Evolutionary conservation across 2,888 invertebrate genomes (phyloP).

Genomic region (Papilio gigon): DNA sequence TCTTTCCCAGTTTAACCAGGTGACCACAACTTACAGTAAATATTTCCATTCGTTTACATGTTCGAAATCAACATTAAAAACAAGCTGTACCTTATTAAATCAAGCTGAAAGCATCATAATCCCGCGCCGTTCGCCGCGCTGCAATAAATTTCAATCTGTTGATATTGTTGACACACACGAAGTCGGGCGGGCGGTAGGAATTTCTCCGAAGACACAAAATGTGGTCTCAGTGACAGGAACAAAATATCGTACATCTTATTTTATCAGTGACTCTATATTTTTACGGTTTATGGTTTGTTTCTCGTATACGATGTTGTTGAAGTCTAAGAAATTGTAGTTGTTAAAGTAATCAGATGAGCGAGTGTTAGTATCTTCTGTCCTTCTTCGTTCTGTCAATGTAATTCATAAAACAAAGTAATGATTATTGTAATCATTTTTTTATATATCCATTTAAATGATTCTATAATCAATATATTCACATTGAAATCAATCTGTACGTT

Average conservation of each 20-base stretch:
- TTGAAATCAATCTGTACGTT: too few species aligned
- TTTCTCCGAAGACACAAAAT: conserved; percentile 36
- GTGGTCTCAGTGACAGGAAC: conserved; percentile 34
- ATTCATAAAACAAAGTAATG: background rate
- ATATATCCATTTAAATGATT: too few species aligned
- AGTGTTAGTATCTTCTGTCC: too few species aligned
- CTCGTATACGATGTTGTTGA: background rate
- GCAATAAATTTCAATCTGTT: conserved; percentile 41
- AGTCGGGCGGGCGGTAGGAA: conserved; percentile 33
- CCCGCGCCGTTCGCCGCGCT: conserved; percentile 23
- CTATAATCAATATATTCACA: too few species aligned
- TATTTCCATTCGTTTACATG: background rate
- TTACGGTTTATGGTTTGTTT: conserved; percentile 22
- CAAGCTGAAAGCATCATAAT: conserved; percentile 38
- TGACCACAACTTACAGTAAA: too few species aligned
- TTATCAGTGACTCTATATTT: conserved; percentile 24
- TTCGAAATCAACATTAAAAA: background rate
- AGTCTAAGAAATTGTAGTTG: too few species aligned
- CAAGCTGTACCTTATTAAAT: conserved; percentile 30
- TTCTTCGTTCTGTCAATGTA: background rate
- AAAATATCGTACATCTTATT: conserved; percentile 36
- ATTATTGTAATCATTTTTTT: background rate
- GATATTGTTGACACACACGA: conserved; percentile 39
- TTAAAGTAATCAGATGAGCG: background rate
- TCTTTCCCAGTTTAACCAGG: too few species aligned